phyloP scores from a whole-genome alignment of 2,888 invertebrate species.

The Drosophila engyochracea region DNA sequence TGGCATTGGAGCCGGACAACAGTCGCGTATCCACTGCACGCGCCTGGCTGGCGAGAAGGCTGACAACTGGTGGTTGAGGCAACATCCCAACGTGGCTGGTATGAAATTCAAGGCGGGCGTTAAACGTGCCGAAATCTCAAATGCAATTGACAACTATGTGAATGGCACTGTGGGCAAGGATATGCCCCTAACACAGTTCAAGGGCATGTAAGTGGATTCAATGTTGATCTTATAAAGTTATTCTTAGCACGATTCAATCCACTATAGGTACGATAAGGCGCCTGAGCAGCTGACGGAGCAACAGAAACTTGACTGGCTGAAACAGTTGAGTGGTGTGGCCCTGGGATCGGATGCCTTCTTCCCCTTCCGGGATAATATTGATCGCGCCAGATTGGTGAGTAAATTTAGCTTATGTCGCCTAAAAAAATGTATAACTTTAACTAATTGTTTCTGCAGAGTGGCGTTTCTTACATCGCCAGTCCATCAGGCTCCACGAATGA shows the following conservation, averaged over 20 bases:
- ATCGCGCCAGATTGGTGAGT: constrained; percentile 93
- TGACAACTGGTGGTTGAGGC: constrained; percentile 98
- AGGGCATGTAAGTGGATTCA: constrained; percentile 88
- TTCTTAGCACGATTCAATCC: not conserved
- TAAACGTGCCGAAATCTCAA: constrained; percentile 96
- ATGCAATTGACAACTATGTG: constrained; percentile 98
- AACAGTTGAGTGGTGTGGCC: constrained; percentile 91
- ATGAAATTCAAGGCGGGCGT: constrained; percentile 95
- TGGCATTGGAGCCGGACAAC: constrained; percentile 99
- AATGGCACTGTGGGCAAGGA: constrained; percentile 96
- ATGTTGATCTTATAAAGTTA: not conserved
- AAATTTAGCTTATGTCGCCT: rapidly evolving
- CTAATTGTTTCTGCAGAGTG: constrained; percentile 89
- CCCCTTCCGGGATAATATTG: constrained; percentile 98
- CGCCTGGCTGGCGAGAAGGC: constrained; percentile 98
- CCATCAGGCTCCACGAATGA: constrained; percentile 98
- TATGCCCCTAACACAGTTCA: constrained; percentile 91
- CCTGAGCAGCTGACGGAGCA: constrained; percentile 90
- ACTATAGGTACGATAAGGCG: constrained; percentile 85
- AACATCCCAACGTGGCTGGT: constrained; percentile 93
- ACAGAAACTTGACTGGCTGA: constrained; percentile 90
- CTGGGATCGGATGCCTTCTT: constrained; percentile 99
- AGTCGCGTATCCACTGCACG: constrained; percentile 99
- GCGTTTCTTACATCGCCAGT: constrained; percentile 96
- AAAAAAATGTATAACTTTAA: not conserved